Evolutionary conservation across 2,888 invertebrate species (phyloP), one percentile per base, ranked within the genome.

Genomic region (Tipula unca): DNA sequence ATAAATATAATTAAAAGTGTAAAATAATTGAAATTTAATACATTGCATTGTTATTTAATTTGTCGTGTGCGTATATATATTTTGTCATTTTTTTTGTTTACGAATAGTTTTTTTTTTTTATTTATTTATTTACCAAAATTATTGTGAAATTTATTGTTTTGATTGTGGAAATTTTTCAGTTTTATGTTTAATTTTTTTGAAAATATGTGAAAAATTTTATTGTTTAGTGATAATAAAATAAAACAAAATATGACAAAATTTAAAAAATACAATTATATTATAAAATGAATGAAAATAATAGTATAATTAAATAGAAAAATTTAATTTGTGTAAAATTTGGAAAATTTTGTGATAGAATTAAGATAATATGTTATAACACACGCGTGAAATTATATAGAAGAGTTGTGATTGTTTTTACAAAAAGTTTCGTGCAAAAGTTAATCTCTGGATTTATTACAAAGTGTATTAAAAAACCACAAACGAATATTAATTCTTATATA

Each of bases 171-270:
- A 69, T 69, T 69, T 69, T 48, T 48, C 17, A 69, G 48, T 54
- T 54, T 54, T 54, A 54, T 54, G 17, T 54, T 54, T 54, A 54
- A 54, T 17, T 17, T 69, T 69, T 69, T 69, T 1, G 5, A 25
- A 69, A 69, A 69, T 69, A 69, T 69, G 69, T 69, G 69, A 69
- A 69, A 69, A 69, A 25, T 69, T 69, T 69, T 69, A 69, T 69
- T 69, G 69, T 69, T 48, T 69, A 10, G 69, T 69, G 69, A 69
- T 69, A 69, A 25, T 3, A 69, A 54, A n/a, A 54, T 32, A 54
- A 54, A n/a, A 54, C 6, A 54, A 54, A 54, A 14, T 69, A 69
- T 69, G 69, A 69, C 69, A 69, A 69, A 69, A 69, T 25, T n/a
- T 25, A 69, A 25, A 10, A 69, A 69, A 69, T 69, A 69, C 69